Evolutionary conservation across 1,140 invertebrate genomes (phyloP), one percentile per base, ranked within the genome.

Genomic region (Aphelenchoides besseyi): DNA sequence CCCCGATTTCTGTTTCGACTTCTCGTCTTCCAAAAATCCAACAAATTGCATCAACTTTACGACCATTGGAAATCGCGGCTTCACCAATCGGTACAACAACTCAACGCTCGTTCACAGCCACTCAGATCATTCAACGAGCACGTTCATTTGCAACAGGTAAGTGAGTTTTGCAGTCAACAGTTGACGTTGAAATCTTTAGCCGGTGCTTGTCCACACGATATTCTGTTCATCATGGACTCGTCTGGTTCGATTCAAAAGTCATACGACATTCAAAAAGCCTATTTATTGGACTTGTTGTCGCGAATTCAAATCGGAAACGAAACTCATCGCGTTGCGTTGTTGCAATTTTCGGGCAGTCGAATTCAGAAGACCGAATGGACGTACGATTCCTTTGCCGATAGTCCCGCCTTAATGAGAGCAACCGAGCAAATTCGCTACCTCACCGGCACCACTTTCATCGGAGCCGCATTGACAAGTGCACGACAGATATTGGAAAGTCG

Each of bases 401-500:
- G 71, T 61, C 55, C 28, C 16, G 63, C 73, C 26, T 32, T 81
- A 36, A 82, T 81, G 79, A 63, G 55, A 18, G 55, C 55, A 18
- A 18, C 18, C 18, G 55, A 59, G 55, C 32, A 76, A 64, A 59
- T 82, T 26, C 74, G 76, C 16, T 61, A 64, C 36, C 52, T 78
- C 52, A 78, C 75, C 62, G 79, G 79, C 23, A 81, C 79, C n/a
- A 81, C 79, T 0, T 82, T 77, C 53, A 81, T 81, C 57, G 79
- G 79, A 23, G 70, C 75, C 23, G 79, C 79, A n/a, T 53, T 81
- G 35, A 35, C 74, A 48, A 73, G 68, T 53, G 78, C 80, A 28
- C 54, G 59, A 12, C 53, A 67, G 30, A 33, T 83, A 16, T 53
- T 81, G 36, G 73, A 81, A 30, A 59, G 41, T 3, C 71, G 80